Base-by-base conservation (phyloP, 1,140 invertebrate genomes). In the Brachionus sp. region DNA sequence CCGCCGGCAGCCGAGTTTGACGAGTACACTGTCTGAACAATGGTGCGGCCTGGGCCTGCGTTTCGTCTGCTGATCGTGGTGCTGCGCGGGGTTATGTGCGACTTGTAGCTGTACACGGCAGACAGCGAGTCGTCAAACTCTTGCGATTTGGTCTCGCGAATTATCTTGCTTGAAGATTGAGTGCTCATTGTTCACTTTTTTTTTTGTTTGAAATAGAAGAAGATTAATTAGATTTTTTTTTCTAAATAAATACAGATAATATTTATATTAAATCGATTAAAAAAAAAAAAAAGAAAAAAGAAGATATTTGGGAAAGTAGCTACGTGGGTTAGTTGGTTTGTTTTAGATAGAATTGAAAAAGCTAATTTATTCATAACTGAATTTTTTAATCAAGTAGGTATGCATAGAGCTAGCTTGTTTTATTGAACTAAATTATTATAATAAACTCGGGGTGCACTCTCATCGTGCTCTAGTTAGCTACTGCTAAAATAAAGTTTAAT, bases 51-150 rank as follows among this genome's bases (percentile, higher is more conserved):
- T 25, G 82, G 82, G 13, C 66, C 82, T 7, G 25, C 82, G 37
- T 66, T 68, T 25, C 82, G 82, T 12, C 82, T 12, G 33, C 62
- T 66, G 23, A 83, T 66, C 2, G 44, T 83, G 25, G 82, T 83
- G n/a, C 42, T 53, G 37, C 82, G 82, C 53, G 82, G 82, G 13
- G 82, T 64, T 19, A 83, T 83, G 25, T 83, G 64, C 25, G 82
- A 83, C 57, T 83, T 83, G 29, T 83, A 83, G 35, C 80, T 82
- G 37, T 82, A 82, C 12, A 66, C 57, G 33, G 80, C 57, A 5
- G 80, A 66, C 2, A 66, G 33, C 19, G 57, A 82, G 33, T 82
- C 80, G 44, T 82, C 80, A 19, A 62, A 82, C 13, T 66, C 80
- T 42, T 66, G 62, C 25, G 57, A 53, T 46, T 70, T 66, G 25